Conservation (phyloP, 1,140 invertebrate genomes). For the Dendrolimus kikuchii region DNA sequence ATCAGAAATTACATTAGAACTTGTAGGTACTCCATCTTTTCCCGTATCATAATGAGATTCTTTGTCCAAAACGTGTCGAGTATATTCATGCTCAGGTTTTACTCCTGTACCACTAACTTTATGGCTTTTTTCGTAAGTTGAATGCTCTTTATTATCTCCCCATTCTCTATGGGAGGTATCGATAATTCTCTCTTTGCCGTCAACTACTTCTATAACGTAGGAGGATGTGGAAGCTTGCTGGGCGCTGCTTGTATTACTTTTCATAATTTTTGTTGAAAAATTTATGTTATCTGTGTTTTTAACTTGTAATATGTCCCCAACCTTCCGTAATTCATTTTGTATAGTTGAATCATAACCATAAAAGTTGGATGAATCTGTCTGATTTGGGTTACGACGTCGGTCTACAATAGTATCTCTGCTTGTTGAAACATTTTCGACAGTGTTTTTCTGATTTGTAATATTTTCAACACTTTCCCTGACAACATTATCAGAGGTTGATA, state of each 20-base stretch:
- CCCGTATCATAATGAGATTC: constrained; percentile 72
- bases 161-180: constrained; percentile 73
- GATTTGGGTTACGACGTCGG: constrained; percentile 34
- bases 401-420: constrained; percentile 17
- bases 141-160: constrained; percentile 67
- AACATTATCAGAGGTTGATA: neutral
- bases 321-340: constrained; percentile 54
- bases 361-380: constrained; percentile 62
- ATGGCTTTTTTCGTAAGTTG: constrained; percentile 67
- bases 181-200: constrained; percentile 73
- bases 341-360: constrained; percentile 59
- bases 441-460: constrained; percentile 9
- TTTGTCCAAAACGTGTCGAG: constrained; percentile 68
- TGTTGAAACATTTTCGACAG: constrained; percentile 20
- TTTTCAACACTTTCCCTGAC: neutral
- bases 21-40: constrained; percentile 65
- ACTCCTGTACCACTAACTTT: constrained; percentile 66
- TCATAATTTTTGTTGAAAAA: constrained; percentile 60
- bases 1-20: constrained; percentile 46
- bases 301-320: constrained; percentile 56
- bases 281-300: constrained; percentile 47
- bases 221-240: constrained; percentile 70
- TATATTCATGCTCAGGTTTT: constrained; percentile 70
- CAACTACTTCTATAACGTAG: constrained; percentile 73
- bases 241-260: constrained; percentile 63